Evolutionary conservation across 2,113 vertebrate species (phyloP).

Genomic region (Hemichromis elongatus): DNA sequence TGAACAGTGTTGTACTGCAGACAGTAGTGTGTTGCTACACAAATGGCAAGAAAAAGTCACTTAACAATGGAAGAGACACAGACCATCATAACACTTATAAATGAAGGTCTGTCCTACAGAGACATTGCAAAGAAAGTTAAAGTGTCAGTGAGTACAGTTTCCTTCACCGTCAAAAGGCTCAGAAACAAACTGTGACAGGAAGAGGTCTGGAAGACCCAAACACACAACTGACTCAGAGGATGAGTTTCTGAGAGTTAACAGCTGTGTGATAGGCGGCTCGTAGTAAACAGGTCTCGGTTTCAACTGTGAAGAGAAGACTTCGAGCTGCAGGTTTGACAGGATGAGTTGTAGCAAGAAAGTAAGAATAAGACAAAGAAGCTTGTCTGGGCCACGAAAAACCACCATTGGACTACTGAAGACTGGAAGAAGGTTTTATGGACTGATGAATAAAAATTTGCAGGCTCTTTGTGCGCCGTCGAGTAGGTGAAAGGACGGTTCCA

Average conservation of each 20-base stretch:
- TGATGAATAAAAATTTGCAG: accelerated
- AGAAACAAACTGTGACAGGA: background rate
- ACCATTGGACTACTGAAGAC: accelerated
- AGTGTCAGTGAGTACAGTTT: too few relatives aligned
- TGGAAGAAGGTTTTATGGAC: background rate
- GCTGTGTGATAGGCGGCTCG: too few relatives aligned
- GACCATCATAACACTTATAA: background rate
- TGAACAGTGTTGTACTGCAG: background rate
- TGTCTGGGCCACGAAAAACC: background rate
- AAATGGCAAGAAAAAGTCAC: accelerated
- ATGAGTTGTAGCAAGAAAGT: too few relatives aligned
- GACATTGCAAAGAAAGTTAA: too few relatives aligned
- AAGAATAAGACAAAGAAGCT: too few relatives aligned
- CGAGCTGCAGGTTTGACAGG: too few relatives aligned
- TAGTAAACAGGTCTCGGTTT: too few relatives aligned
- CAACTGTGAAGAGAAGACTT: too few relatives aligned
- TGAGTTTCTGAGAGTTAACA: too few relatives aligned
- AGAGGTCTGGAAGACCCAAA: background rate
- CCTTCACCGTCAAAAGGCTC: background rate
- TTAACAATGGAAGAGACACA: background rate
- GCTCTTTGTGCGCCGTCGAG: accelerated
- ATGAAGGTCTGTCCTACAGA: background rate
- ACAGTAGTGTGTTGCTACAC: background rate
- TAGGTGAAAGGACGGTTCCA: background rate
- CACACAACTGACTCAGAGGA: too few relatives aligned